Conservation (phyloP, 2,888 invertebrate genomes). For the Baronia brevicornis region DNA sequence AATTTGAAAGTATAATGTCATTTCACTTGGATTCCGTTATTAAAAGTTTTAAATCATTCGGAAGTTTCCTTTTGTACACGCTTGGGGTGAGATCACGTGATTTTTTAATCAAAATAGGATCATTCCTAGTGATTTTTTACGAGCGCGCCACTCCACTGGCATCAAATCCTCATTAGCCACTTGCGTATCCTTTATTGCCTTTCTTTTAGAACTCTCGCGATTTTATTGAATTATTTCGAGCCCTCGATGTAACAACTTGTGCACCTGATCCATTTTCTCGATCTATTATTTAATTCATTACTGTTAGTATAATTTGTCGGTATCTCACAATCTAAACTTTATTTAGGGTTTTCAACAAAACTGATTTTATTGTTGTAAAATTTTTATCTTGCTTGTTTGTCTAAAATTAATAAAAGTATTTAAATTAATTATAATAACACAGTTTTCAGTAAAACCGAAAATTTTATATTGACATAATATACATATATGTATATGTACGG, state of each 20-base stretch:
- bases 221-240: slow-evolving; percentile 62
- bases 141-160: slow-evolving; percentile 61
- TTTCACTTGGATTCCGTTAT: slow-evolving; percentile 75
- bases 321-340: too few species aligned
- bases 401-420: too few species aligned
- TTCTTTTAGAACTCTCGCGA: slow-evolving; percentile 61
- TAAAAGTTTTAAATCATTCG: slow-evolving; percentile 77
- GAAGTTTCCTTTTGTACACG: slow-evolving; percentile 56
- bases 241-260: slow-evolving; percentile 25
- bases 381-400: too few species aligned
- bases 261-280: background rate
- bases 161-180: slow-evolving; percentile 73
- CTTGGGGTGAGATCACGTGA: slow-evolving; percentile 62
- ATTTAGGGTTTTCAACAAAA: too few species aligned
- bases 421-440: too few species aligned
- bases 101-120: slow-evolving; percentile 75
- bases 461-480: too few species aligned
- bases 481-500: too few species aligned
- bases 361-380: too few species aligned
- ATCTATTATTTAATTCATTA: too few species aligned
- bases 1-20: slow-evolving; percentile 78
- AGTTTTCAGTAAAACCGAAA: too few species aligned
- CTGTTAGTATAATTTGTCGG: too few species aligned
- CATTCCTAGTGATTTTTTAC: slow-evolving; percentile 74
- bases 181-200: slow-evolving; percentile 71